Conservation (phyloP, 2,797 vertebrate genomes). For the Lagodon rhomboides region DNA sequence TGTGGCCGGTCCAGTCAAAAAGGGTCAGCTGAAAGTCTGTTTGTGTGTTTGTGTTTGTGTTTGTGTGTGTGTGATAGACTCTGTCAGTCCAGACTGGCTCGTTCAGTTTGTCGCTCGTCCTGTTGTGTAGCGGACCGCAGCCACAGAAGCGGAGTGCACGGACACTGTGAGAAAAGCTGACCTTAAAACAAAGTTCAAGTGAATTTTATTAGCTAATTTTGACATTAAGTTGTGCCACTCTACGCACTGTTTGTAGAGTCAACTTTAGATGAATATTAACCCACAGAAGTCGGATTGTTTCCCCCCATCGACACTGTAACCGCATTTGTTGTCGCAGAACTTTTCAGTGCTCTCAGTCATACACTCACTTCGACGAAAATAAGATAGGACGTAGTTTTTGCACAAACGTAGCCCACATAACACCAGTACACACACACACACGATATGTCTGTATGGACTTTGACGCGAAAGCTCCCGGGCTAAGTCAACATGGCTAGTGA, state of each 20-base stretch:
- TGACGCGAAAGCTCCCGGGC: neutral
- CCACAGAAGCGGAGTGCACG: neutral
- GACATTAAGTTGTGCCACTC: fast-evolving
- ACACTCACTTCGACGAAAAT: neutral
- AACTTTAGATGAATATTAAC: too few relatives aligned
- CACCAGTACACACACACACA: too few relatives aligned
- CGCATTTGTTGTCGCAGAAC: neutral
- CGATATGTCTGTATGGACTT: neutral
- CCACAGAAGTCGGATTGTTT: too few relatives aligned
- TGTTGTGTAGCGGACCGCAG: conserved; percentile 21
- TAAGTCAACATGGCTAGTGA: neutral
- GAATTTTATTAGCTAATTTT: neutral
- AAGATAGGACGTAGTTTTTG: neutral
- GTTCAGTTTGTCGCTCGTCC: neutral
- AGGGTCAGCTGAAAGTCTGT: neutral
- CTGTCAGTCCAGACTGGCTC: neutral
- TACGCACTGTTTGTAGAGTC: neutral
- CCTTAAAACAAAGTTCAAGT: neutral
- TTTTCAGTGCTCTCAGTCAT: neutral
- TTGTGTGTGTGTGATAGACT: neutral
- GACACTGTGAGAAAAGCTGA: neutral
- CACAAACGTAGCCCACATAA: neutral
- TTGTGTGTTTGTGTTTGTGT: neutral
- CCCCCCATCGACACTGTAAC: too few relatives aligned
- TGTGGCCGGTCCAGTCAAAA: neutral